Percentiles rank a stretch among this genome's conserved stretches.
Conservation (phyloP, 2,797 vertebrate species). For the Oreortyx pictus region DNA sequence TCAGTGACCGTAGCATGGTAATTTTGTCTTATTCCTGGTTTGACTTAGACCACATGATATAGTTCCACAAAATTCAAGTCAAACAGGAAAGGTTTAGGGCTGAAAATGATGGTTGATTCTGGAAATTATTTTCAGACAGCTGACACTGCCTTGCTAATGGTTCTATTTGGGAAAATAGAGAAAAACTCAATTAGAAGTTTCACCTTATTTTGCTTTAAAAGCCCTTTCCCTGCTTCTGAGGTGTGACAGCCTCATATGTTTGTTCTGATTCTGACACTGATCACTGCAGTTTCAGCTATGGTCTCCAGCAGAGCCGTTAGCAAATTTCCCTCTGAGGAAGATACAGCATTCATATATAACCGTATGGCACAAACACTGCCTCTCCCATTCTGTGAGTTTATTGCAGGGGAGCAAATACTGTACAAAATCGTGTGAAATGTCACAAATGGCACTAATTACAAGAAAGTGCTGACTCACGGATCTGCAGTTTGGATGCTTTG, state of each 20-base stretch:
- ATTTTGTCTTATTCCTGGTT: neutral
- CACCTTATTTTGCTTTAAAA: conserved; percentile 4
- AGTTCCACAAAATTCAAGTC: neutral
- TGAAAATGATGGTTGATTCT: neutral
- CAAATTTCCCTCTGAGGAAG: neutral
- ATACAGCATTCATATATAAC: neutral
- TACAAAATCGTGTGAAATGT: neutral
- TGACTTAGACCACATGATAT: neutral
- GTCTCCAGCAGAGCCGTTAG: neutral
- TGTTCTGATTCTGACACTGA: neutral
- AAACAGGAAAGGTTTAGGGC: neutral
- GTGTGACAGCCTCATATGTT: neutral
- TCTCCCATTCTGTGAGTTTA: neutral
- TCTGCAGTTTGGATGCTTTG: neutral
- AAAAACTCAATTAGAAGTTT: neutral
- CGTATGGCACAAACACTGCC: neutral
- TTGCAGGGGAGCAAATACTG: neutral
- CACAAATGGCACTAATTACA: neutral
- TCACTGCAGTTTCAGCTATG: neutral
- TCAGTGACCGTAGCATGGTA: neutral
- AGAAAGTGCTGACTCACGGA: neutral
- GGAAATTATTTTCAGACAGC: neutral
- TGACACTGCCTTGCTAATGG: neutral
- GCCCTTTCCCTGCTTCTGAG: neutral
- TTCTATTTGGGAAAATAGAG: neutral